Conservation (phyloP, 2,113 vertebrate genomes). For the Rafetus swinhoei region DNA sequence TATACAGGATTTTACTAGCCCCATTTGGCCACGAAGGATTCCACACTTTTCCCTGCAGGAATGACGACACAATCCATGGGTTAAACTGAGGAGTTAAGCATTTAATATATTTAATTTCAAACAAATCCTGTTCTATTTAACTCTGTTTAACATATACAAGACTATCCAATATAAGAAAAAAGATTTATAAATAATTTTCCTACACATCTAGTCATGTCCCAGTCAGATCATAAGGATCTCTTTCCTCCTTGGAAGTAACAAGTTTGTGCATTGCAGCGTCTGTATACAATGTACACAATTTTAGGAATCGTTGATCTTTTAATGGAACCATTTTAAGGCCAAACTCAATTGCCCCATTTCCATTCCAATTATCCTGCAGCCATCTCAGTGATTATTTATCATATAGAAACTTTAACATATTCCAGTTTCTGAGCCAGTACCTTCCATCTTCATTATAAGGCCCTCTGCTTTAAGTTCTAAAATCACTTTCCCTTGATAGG, state of each 20-base stretch:
- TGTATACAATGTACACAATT: background rate
- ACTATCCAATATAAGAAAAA: background rate
- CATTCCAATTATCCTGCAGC: background rate
- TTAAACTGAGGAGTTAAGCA: background rate
- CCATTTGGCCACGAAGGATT: background rate
- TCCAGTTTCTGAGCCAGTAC: background rate
- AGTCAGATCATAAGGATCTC: background rate
- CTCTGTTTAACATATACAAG: background rate
- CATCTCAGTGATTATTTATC: background rate
- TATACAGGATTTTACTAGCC: background rate
- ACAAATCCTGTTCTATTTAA: background rate
- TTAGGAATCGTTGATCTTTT: background rate
- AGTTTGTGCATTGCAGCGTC: background rate
- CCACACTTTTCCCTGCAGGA: background rate
- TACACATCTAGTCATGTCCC: background rate
- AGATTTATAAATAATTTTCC: background rate
- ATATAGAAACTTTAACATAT: background rate
- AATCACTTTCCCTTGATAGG: background rate
- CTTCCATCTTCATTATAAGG: background rate
- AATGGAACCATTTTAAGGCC: background rate
- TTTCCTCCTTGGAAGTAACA: background rate
- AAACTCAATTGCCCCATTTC: background rate
- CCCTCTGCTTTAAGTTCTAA: background rate
- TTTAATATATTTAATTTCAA: background rate
- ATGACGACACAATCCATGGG: background rate